A percentile compares a stretch with the other conserved stretches of the same genome.
These are phyloP conservation scores for Catocala fraxini DNA, from an alignment of 2,888 invertebrate genomes.

Conservation along the genomic window DNA sequence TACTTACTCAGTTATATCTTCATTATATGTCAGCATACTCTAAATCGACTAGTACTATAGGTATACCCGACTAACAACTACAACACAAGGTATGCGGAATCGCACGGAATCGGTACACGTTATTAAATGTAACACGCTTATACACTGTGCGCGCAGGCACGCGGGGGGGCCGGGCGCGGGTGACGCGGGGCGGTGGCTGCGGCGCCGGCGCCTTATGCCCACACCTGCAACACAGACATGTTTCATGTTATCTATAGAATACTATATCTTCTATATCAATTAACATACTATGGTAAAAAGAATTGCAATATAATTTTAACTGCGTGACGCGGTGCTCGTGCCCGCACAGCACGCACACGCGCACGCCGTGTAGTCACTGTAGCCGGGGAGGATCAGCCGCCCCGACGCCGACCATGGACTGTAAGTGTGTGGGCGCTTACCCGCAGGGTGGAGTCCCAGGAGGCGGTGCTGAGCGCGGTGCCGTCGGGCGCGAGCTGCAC, in stretches of 20 bases:
- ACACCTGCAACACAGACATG: constrained; percentile 57
- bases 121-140: too few species aligned
- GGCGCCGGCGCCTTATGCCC: constrained; percentile 51
- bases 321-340: constrained; percentile 98
- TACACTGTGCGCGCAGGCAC: too few species aligned
- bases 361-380: constrained; percentile 98
- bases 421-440: constrained; percentile 86
- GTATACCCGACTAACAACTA: constrained; percentile 45
- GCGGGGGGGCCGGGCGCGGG: neutral
- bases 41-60: constrained; percentile 44
- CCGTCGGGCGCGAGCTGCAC: constrained; percentile 98
- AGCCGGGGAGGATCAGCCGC: constrained; percentile 98
- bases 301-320: too few species aligned
- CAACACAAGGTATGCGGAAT: constrained; percentile 36
- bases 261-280: neutral
- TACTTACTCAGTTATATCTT: constrained; percentile 27
- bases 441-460: constrained; percentile 91
- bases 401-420: constrained; percentile 95
- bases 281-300: too few species aligned
- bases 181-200: neutral
- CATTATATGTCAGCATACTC: constrained; percentile 31
- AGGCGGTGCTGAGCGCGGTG: constrained; percentile 98
- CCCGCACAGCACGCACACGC: constrained; percentile 96
- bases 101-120: constrained; percentile 7
- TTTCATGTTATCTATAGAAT: neutral